phyloP scores from a whole-genome alignment of 2,113 vertebrate species.

The Stigmatopora argus region DNA sequence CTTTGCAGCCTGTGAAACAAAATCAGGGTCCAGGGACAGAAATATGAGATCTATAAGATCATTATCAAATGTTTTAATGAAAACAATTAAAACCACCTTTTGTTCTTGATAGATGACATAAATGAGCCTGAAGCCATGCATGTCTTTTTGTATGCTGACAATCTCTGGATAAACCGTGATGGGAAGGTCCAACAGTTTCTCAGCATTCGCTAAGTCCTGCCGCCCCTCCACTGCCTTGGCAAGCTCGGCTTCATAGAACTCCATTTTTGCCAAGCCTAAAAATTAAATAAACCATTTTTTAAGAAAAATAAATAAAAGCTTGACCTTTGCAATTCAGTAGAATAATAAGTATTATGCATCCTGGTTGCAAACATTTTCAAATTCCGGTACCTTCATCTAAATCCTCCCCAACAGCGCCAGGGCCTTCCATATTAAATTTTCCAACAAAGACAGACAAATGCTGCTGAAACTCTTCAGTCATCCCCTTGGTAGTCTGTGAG shows the following conservation, averaged over 20 bases:
- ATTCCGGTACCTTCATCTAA: slow-evolving; percentile 80
- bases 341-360: slow-evolving; percentile 1
- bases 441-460: slow-evolving; percentile 74
- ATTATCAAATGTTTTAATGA: background rate
- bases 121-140: slow-evolving; percentile 74
- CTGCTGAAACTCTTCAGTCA: slow-evolving; percentile 69
- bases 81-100: slow-evolving; percentile 52
- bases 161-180: slow-evolving; percentile 77
- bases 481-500: slow-evolving; percentile 71
- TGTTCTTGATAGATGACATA: slow-evolving; percentile 80
- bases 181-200: slow-evolving; percentile 85
- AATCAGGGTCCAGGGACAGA: background rate
- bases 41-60: background rate
- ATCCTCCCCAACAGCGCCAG: slow-evolving; percentile 83
- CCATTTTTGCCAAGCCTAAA: slow-evolving; percentile 77
- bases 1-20: slow-evolving; percentile 76
- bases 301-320: too few relatives aligned
- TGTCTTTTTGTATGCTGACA: slow-evolving; percentile 78
- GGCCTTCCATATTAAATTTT: slow-evolving; percentile 77
- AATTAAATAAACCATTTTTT: background rate
- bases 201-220: slow-evolving; percentile 76
- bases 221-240: slow-evolving; percentile 63
- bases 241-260: slow-evolving; percentile 74
- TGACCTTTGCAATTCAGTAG: background rate
- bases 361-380: background rate